These are phyloP conservation scores for Sinocyclocheilus anshuiensis DNA, from an alignment of 2,113 vertebrate genomes.

Conservation along the genomic window DNA sequence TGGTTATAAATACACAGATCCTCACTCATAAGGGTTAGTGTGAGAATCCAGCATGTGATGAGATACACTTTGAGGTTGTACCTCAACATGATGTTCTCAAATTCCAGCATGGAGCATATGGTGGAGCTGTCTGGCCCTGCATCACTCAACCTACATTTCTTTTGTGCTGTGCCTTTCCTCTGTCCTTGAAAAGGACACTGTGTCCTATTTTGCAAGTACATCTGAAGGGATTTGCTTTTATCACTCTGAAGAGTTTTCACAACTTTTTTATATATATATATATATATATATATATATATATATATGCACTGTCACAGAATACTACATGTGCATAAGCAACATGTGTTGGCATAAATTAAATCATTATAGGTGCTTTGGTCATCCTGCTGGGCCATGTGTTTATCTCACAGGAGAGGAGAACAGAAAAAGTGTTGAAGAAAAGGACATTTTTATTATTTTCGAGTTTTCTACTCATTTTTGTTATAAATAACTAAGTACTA, in stretches of 20 bases:
- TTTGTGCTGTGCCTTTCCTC: background rate
- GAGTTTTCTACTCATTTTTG: too few relatives aligned
- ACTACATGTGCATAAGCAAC: background rate
- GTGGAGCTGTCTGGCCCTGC: background rate
- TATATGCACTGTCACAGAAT: background rate
- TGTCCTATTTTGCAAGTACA: conserved; percentile 2
- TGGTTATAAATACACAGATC: background rate
- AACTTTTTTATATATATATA: too few relatives aligned
- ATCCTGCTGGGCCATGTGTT: background rate
- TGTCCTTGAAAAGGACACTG: conserved; percentile 5
- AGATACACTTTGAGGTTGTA: background rate
- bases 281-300: too few relatives aligned
- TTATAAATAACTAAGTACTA: too few relatives aligned
- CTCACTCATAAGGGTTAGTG: background rate
- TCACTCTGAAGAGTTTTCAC: background rate
- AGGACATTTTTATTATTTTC: background rate
- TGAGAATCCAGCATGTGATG: background rate
- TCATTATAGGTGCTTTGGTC: background rate
- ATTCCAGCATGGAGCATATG: background rate
- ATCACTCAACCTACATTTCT: background rate
- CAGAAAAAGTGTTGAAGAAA: background rate
- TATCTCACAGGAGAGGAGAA: background rate
- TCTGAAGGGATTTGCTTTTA: background rate
- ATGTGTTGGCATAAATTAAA: background rate
- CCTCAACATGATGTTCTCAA: background rate